Evolutionary conservation across 2,797 vertebrate species (phyloP).

Genomic region (Myiothlypis chrysogaster): DNA sequence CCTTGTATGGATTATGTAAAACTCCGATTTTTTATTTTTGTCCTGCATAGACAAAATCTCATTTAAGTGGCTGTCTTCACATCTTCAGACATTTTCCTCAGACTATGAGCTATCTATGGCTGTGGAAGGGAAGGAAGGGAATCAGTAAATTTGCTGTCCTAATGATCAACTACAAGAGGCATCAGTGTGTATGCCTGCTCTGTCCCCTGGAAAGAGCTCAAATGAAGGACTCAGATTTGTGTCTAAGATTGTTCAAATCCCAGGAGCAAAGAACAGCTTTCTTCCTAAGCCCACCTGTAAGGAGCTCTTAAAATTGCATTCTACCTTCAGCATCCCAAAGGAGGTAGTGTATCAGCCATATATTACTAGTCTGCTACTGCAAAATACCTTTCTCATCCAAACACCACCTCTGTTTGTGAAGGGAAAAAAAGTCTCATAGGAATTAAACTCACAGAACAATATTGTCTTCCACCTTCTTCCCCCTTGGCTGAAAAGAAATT

Average conservation of each 20-base stretch:
- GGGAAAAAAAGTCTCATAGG: background rate
- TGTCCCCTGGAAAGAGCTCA: background rate
- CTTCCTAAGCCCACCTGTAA: background rate
- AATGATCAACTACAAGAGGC: background rate
- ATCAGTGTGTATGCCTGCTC: fast-evolving
- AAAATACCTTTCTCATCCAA: background rate
- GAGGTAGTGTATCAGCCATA: background rate
- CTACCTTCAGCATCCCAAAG: background rate
- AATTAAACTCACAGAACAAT: background rate
- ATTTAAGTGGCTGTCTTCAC: background rate
- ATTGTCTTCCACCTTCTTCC: background rate
- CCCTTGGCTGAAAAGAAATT: background rate
- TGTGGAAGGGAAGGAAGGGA: background rate
- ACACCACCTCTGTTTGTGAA: background rate
- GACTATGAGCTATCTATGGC: background rate
- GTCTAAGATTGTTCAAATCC: background rate
- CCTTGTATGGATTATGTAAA: background rate
- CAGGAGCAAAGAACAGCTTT: background rate
- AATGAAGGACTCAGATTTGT: background rate
- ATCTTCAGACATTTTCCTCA: background rate
- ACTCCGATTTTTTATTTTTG: background rate
- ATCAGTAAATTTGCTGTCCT: background rate
- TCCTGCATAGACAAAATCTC: background rate
- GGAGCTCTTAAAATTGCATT: background rate
- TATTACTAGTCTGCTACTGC: background rate